Percentiles rank a stretch among this genome's conserved stretches.
Evolutionary conservation across 2,113 vertebrate species (phyloP).

Genomic region (Galemys pyrenaicus): DNA sequence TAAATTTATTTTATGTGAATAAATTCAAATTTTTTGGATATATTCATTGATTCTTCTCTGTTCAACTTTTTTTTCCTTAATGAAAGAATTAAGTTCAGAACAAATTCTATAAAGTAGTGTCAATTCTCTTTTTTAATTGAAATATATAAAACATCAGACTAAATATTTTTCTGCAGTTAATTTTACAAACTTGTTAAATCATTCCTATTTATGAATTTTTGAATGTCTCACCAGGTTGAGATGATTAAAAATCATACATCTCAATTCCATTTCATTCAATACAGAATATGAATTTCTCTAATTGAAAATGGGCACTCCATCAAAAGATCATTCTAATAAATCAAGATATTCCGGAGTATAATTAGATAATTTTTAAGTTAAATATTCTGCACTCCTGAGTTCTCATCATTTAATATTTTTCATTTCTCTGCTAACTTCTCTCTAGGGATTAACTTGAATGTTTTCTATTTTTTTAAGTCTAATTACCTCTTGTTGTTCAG

Average conservation of each 20-base stretch:
- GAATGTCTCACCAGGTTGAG: not conserved
- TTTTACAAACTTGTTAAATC: slow-evolving; percentile 12
- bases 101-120: not conserved
- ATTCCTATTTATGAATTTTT: slow-evolving; percentile 17
- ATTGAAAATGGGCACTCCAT: not conserved
- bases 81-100: not conserved
- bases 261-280: not conserved
- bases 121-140: not conserved
- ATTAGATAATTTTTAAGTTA: slow-evolving; percentile 28
- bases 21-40: slow-evolving; percentile 27
- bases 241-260: not conserved
- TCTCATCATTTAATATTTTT: slow-evolving; percentile 32
- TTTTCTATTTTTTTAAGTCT: not conserved
- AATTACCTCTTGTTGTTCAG: not conserved
- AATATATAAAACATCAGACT: not conserved
- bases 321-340: slow-evolving; percentile 19
- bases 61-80: not conserved
- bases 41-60: not conserved
- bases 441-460: not conserved
- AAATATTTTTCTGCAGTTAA: not conserved
- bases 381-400: not conserved
- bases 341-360: not conserved
- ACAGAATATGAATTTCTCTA: not conserved
- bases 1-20: slow-evolving; percentile 7
- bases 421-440: not conserved